phyloP scores from a whole-genome alignment of 1,140 invertebrate species.

The Neodiprion lecontei region DNA sequence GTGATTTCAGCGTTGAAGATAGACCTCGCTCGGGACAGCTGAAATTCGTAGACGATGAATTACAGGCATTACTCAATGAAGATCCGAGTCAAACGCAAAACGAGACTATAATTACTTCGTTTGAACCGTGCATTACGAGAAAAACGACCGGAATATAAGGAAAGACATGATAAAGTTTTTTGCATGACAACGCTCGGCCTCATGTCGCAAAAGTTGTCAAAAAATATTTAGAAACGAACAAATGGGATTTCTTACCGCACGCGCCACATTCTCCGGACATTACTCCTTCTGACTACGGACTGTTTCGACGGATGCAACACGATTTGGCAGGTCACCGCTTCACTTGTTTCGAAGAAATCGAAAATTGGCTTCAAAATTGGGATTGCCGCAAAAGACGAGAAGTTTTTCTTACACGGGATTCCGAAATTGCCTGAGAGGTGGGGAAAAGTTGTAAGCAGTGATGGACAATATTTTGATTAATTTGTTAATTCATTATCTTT shows the following conservation, averaged over 20 bases:
- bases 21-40: constrained; percentile 16
- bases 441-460: constrained; percentile 30
- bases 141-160: constrained; percentile 22
- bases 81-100: constrained; percentile 23
- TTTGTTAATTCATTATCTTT: constrained; percentile 19
- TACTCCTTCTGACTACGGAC: constrained; percentile 34
- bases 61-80: constrained; percentile 28
- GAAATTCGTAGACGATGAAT: constrained; percentile 27
- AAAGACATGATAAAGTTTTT: constrained; percentile 32
- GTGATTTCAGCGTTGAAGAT: constrained; percentile 27
- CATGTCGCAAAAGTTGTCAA: constrained; percentile 36
- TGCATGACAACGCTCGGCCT: constrained; percentile 39
- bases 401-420: constrained; percentile 32
- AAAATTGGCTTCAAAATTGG: constrained; percentile 32
- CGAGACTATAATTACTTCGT: constrained; percentile 32
- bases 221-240: constrained; percentile 31
- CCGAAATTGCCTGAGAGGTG: constrained; percentile 29
- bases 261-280: constrained; percentile 38
- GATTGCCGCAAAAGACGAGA: constrained; percentile 32
- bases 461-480: constrained; percentile 32
- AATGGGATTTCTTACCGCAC: constrained; percentile 38
- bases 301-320: constrained; percentile 32
- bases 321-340: constrained; percentile 32
- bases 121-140: constrained; percentile 31
- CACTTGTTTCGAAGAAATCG: constrained; percentile 28